Percentiles rank a stretch among this genome's conserved stretches.
Conservation (phyloP, 2,888 invertebrate species). For the Limnephilus marmoratus region DNA sequence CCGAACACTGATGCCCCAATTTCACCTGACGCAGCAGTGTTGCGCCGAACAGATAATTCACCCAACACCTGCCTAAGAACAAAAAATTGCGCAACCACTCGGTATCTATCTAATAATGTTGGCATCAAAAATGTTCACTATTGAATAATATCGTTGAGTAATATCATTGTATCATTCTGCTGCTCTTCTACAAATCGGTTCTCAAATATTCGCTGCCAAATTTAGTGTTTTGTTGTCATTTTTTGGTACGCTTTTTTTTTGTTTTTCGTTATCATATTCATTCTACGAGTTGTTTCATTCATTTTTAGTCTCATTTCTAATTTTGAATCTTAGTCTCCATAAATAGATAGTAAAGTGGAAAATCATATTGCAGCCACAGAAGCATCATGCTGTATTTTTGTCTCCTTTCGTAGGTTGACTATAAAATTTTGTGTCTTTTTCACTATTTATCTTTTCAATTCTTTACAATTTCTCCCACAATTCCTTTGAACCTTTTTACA, state of each 20-base stretch:
- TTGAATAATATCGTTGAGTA: not conserved
- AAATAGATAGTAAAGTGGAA: too few species aligned
- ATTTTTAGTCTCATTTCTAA: too few species aligned
- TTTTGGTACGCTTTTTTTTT: not conserved
- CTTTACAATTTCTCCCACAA: too few species aligned
- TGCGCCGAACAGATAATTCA: not conserved
- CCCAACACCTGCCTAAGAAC: slow-evolving; percentile 13
- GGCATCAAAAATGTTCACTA: slow-evolving; percentile 7
- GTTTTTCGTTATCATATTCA: not conserved
- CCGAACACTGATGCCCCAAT: not conserved
- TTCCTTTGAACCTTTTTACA: too few species aligned
- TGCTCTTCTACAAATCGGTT: not conserved
- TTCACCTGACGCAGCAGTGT: slow-evolving; percentile 22
- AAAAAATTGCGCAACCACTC: slow-evolving; percentile 10
- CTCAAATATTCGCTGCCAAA: not conserved
- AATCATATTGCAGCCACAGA: too few species aligned
- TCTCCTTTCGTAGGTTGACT: too few species aligned
- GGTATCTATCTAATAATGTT: not conserved
- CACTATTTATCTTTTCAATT: too few species aligned
- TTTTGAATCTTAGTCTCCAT: too few species aligned
- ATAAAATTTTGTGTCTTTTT: too few species aligned
- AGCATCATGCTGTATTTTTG: too few species aligned
- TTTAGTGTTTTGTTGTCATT: not conserved
- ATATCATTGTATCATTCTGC: not conserved
- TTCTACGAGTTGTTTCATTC: too few species aligned